A percentile compares a stretch with the other conserved stretches of the same genome.
Conservation (phyloP, 2,797 vertebrate species). For the Sebastes elongatus region DNA sequence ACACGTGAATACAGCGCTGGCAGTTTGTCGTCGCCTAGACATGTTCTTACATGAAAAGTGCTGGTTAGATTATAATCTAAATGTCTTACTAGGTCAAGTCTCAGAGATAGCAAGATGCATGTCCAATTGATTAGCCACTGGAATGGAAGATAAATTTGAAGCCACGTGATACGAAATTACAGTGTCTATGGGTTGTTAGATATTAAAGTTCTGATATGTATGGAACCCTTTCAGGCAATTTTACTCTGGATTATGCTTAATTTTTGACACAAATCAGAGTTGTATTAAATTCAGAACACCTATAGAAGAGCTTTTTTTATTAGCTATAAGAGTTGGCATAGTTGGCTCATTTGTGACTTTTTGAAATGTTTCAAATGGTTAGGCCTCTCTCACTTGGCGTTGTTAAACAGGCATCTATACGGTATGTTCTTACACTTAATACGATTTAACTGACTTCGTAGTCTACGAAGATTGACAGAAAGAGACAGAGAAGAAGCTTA, state of each 20-base stretch:
- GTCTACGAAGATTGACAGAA: background rate
- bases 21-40: background rate
- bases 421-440: background rate
- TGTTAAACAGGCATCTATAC: background rate
- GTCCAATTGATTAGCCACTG: conserved; percentile 42
- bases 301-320: background rate
- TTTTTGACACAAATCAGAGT: background rate
- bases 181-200: conserved; percentile 2
- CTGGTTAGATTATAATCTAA: conserved; percentile 25
- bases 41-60: conserved; percentile 26
- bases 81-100: conserved; percentile 60
- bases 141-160: conserved; percentile 6
- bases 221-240: background rate
- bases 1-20: background rate
- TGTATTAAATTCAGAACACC: background rate
- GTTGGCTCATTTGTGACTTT: background rate
- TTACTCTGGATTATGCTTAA: background rate
- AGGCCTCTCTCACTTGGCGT: background rate
- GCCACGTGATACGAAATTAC: conserved; percentile 11
- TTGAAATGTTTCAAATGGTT: background rate
- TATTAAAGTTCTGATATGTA: background rate
- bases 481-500: background rate
- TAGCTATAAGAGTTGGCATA: background rate
- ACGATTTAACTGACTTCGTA: background rate
- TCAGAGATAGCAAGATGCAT: conserved; percentile 20